Evolutionary conservation across 2,888 invertebrate species (phyloP), one percentile per base, ranked within the genome.

Genomic region (Adela reaumurella): DNA sequence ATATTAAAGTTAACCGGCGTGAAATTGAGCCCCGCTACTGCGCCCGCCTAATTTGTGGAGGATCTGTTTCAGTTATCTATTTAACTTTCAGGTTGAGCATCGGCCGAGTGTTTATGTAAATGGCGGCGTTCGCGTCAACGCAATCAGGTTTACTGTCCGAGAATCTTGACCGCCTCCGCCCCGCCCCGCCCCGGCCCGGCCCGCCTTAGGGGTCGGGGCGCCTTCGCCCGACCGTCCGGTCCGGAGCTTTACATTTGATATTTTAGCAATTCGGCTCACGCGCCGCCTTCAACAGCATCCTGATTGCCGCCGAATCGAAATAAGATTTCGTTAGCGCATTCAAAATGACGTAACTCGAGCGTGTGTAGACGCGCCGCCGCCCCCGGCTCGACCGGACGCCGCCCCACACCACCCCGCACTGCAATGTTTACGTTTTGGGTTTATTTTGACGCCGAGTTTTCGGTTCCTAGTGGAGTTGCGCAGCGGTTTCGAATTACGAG

Each of bases 291-390:
- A 73, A 74, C 77, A 68, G 76, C 68, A 70, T 68, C 71, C 72
- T 79, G 79, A 80, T 80, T 80, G 78, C 76, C 65, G 71, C 73
- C 72, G 79, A 78, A 79, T 79, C 79, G 73, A 76, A 77, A 78
- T 79, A 79, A 80, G 78, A 79, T 74, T 79, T 77, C 70, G 73
- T 70, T 70, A 74, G 70, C 71, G 70, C 67, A 66, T 62, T 66
- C 67, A 72, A 76, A 78, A 73, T 51, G 55, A 50, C 51, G 52
- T 46, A 43, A 43, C 43, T 43, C 43, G 43, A 43, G 43, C 43
- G 43, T 19, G 43, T 35, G 43, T 43, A 8, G 43, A 17, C 16
- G 43, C 35, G 24, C 24, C 24, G 24, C 24, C 10, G 17, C 43
- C 43, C 16, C 43, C 43, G 43, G 11, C 35, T 8, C 35, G 11